phyloP scores from a whole-genome alignment of 1,140 invertebrate species.

The Drosophila azteca region DNA sequence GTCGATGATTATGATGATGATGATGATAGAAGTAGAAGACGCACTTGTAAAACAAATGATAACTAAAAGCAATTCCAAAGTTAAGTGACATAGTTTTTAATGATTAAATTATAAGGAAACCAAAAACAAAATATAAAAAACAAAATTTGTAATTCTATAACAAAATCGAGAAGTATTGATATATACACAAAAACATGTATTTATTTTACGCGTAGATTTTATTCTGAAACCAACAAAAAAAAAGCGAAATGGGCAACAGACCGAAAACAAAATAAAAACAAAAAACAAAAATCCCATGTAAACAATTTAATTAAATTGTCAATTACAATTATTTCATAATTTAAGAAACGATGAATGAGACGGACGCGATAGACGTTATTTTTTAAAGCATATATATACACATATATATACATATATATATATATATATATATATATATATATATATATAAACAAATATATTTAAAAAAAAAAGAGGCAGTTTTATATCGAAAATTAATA shows the following conservation, averaged over 20 bases:
- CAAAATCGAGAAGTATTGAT: slow-evolving; percentile 72
- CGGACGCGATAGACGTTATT: slow-evolving; percentile 74
- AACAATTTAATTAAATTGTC: slow-evolving; percentile 82
- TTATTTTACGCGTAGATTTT: slow-evolving; percentile 76
- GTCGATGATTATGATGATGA: slow-evolving; percentile 9
- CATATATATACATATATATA: slow-evolving; percentile 40
- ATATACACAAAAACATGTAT: slow-evolving; percentile 75
- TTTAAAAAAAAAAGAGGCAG: slow-evolving; percentile 70
- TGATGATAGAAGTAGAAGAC: slow-evolving; percentile 49
- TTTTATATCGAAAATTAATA: slow-evolving; percentile 80
- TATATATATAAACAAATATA: slow-evolving; percentile 53
- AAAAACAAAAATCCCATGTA: slow-evolving; percentile 47
- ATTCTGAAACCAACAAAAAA: slow-evolving; percentile 45
- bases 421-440: slow-evolving; percentile 54
- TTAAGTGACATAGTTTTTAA: slow-evolving; percentile 80
- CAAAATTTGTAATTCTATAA: slow-evolving; percentile 68
- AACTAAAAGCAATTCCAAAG: slow-evolving; percentile 82
- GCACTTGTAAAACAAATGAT: slow-evolving; percentile 81
- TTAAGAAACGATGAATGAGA: slow-evolving; percentile 69
- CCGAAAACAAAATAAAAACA: slow-evolving; percentile 20
- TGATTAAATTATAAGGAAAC: slow-evolving; percentile 1
- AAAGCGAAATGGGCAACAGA: slow-evolving; percentile 9
- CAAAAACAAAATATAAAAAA: slow-evolving; percentile 23
- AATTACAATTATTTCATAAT: slow-evolving; percentile 81
- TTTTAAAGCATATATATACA: slow-evolving; percentile 76